Base-by-base conservation (phyloP, 2,888 invertebrate species). In the Labia minor region DNA sequence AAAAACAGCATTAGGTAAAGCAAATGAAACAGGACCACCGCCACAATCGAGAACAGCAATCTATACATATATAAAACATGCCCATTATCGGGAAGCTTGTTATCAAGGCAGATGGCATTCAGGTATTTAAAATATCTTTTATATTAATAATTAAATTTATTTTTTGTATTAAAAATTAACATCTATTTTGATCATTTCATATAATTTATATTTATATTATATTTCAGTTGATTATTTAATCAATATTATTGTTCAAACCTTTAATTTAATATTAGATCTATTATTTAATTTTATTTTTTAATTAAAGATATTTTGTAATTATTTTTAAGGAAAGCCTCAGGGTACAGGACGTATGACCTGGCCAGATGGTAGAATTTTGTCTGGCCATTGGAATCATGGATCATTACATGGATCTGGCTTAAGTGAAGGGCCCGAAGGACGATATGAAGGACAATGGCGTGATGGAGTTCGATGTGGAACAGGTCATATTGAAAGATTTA, bases 321-420 rank as follows among this genome's bases (percentile, higher is more conserved):
- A 6, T 26, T 26, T 26, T 26, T 87, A 86, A 74, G 92, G 90
- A 0, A 88, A 90, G 74, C 82, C 92, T 73, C 90, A 94, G 75
- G 95, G 94, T 0, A 82, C 82, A 74, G 93, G 94, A 2, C 88
- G 87, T 75, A 77, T 94, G 68, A 87, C 87, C 73, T 95, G 91
- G 89, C 81, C 84, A 0, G 91, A 92, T 78, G 90, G 91, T 0
- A 86, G 86, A 73, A 80, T 83, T 66, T 94, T 91, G 73, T 83
- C 83, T n/a, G 95, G 95, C 0, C 87, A 89, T 72, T 88, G 94
- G 76, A 84, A 86, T 71, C 81, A 88, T 72, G 89, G 88, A 72
- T 78, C 84, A n/a, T 81, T 87, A 72, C 84, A 86, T 76, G 91
- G 91, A 65, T 85, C 82, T 75, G 89, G 88, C 14, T 82, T 82